Conservation (phyloP, 2,888 invertebrate species). For the Stratiomys singularior region DNA sequence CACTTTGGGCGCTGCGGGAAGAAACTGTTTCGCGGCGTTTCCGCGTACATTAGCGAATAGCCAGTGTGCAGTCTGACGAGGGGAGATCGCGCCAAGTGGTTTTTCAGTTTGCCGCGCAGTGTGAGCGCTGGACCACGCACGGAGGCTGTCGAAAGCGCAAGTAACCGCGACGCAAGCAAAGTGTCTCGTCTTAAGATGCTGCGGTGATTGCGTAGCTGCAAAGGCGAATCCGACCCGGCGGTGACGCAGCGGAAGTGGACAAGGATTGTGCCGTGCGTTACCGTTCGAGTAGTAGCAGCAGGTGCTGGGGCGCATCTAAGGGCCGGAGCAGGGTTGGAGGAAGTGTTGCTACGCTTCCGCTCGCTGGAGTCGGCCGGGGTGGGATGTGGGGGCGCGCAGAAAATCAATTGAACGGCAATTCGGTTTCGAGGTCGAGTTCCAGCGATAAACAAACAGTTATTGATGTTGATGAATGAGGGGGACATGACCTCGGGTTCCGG, state of each 20-base stretch:
- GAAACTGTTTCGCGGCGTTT: not conserved
- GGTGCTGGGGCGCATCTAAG: not conserved
- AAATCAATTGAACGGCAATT: constrained; percentile 33
- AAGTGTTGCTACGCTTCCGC: not conserved
- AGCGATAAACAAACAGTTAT: constrained; percentile 5
- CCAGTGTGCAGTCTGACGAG: not conserved
- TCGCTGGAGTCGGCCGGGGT: not conserved
- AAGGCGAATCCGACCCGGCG: not conserved
- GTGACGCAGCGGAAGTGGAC: not conserved
- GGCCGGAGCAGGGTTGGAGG: not conserved
- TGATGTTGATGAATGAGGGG: not conserved
- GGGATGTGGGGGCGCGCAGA: constrained; percentile 23
- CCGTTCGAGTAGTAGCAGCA: not conserved
- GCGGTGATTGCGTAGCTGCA: not conserved
- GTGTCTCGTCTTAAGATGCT: not conserved
- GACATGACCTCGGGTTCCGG: not conserved
- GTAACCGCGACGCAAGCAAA: not conserved
- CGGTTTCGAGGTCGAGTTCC: constrained; percentile 1
- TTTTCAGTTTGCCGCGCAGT: too few species aligned
- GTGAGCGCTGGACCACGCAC: not conserved
- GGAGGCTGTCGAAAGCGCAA: too few species aligned
- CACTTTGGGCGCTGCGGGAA: not conserved
- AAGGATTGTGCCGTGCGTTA: not conserved
- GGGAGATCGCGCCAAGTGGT: not conserved
- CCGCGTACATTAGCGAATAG: not conserved